Base-by-base conservation (phyloP, 2,888 invertebrate genomes). In the Pseudeuparius sepicola region DNA sequence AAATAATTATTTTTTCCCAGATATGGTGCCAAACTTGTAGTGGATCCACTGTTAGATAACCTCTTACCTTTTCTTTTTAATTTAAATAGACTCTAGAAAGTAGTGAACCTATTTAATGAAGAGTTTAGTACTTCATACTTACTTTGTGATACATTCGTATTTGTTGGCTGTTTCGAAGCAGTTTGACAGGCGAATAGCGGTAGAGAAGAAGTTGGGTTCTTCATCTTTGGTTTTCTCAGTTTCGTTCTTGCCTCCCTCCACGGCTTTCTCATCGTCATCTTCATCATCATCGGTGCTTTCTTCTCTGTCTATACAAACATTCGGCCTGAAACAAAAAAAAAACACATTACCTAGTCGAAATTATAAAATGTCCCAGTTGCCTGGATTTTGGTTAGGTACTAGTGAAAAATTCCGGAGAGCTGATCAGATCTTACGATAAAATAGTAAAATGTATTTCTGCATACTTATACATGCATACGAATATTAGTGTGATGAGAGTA, bases 281-380 rank as follows among this genome's bases (percentile, higher is more conserved):
- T 59, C 57, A 11, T 59, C 63, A 49, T 67, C 66, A 42, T 65
- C 61, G n/a, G 55, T 57, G 10, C 51, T 61, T 50, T 70, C 69
- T 50, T 67, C 67, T 27, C 72, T 67, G 48, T 75, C 73, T 24
- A 72, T 68, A 51, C 77, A 77, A 12, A 78, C 74, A 52, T 77
- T 75, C 28, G 70, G 65, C 18, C 76, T 74, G 51, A 13, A 59
- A 56, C 35, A 41, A 46, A 35, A 44, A 33, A 39, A 35, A 34
- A 28, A 25, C n/a, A n/a, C 13, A 13, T n/a, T n/a, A n/a, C n/a
- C n/a, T n/a, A n/a, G n/a, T n/a, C n/a, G n/a, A n/a, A n/a, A n/a
- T n/a, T n/a, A n/a, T n/a, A n/a, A n/a, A n/a, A n/a, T n/a, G n/a
- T n/a, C n/a, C n/a, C n/a, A n/a, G n/a, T n/a, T n/a, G n/a, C n/a